Conservation (phyloP, 2,797 vertebrate species). For the Sardinella longiceps region DNA sequence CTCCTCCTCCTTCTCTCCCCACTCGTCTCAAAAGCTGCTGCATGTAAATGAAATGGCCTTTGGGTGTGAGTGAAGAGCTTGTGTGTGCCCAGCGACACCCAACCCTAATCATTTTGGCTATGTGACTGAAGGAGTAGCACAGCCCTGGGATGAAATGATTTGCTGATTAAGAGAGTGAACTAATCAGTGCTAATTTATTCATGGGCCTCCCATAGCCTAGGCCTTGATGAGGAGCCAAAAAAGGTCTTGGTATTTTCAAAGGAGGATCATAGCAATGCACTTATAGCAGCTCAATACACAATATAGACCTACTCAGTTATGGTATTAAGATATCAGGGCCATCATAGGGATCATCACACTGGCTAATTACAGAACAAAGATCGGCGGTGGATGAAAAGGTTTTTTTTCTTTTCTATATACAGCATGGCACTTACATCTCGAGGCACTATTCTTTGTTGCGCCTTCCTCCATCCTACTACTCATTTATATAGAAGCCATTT, state of each 20-base stretch:
- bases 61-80: conserved; percentile 28
- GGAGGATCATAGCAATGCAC: not conserved
- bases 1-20: not conserved
- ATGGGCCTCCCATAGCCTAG: conserved; percentile 30
- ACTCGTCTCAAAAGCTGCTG: conserved; percentile 1
- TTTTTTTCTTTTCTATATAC: too few relatives aligned
- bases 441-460: too few relatives aligned
- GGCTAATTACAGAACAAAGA: not conserved
- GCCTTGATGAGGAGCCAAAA: not conserved
- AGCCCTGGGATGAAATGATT: conserved; percentile 42
- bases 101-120: conserved; percentile 42
- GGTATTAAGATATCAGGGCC: not conserved
- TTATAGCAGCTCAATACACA: not conserved
- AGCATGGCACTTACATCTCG: not conserved
- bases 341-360: not conserved
- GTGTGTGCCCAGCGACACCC: conserved; percentile 33
- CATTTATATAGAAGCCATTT: too few relatives aligned
- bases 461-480: not conserved
- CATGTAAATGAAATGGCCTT: conserved; percentile 17
- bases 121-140: conserved; percentile 29
- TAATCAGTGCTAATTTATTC: conserved; percentile 38
- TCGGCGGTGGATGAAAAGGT: not conserved
- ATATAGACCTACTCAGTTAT: not conserved
- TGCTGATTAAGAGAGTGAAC: conserved; percentile 39
- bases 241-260: not conserved